Evolutionary conservation across 2,888 invertebrate genomes (phyloP), one percentile per base, ranked within the genome.

Genomic region (Tiliacea citrago): DNA sequence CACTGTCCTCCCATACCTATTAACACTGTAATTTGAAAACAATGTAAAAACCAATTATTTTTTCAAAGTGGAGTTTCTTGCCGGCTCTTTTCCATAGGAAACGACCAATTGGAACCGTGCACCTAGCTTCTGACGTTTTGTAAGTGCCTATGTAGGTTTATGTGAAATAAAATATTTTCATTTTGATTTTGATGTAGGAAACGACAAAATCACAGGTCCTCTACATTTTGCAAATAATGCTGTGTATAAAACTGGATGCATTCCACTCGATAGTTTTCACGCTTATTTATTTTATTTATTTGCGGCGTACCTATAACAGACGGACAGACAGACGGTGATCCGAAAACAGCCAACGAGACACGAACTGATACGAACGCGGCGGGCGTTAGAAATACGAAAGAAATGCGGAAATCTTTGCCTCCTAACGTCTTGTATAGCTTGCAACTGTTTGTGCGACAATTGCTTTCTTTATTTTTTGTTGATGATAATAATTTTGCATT

Each of bases 281-380:
- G 12, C 39, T n/a, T n/a, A n/a, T 29, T 29, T 73, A 39, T 57
- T 73, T 16, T 21, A 21, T 73, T 29, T 73, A 73, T 73, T 72
- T 73, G 24, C 8, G 16, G 39, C 57, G 16, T 57, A n/a, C n/a
- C n/a, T n/a, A 12, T 73, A 21, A 3, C 16, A 24, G 71, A 18
- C 73, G 35, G 2, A 9, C 16, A 73, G 21, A 39, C 39, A 24
- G 47, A 35, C 39, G 35, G 39, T 39, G 47, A 39, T 29, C 57
- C 24, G 57, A 42, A 39, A 29, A 39, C 16, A 47, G 47, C 12
- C 57, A 42, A 58, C 4, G 16, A 39, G 29, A 58, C 29, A 16
- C 16, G 49, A 58, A 29, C 58, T 73, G 58, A 42, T 42, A 49
- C 18, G 29, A 49, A 49, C 49, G 18, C 18, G 9, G 21, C n/a